Percentiles rank a stretch among this genome's conserved stretches.
These are phyloP conservation scores for Willowsia nigromaculata DNA, from an alignment of 2,888 invertebrate species.

Conservation along the genomic window DNA sequence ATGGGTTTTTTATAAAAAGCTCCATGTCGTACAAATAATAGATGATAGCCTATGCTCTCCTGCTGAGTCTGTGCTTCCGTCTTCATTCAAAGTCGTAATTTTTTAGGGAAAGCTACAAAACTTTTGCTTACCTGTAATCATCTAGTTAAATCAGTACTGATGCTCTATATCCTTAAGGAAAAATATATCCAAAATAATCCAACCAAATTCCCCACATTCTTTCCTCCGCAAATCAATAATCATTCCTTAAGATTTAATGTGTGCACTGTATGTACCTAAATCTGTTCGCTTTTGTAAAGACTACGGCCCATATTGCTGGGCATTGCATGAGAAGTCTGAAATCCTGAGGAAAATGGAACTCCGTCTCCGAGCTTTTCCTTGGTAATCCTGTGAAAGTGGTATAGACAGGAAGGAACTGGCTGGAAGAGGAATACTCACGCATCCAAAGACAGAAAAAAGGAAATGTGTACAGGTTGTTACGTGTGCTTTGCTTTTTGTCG, in stretches of 20 bases:
- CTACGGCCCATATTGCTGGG: neutral
- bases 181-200: no score
- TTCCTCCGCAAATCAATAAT: neutral
- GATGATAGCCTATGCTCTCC: no score
- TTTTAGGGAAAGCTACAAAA: no score
- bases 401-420: constrained; percentile 36
- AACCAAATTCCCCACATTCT: no score
- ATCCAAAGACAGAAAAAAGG: constrained; percentile 14
- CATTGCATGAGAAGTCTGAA: neutral
- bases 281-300: neutral
- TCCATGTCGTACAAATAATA: no score
- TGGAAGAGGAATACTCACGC: constrained; percentile 6
- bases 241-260: neutral
- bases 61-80: no score
- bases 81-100: no score
- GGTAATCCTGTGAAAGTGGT: constrained; percentile 23
- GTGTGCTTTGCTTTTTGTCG: constrained; percentile 6
- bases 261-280: neutral
- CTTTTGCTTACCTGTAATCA: no score
- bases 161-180: no score
- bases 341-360: constrained; percentile 11
- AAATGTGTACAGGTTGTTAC: constrained; percentile 7
- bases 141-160: no score
- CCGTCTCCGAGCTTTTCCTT: neutral
- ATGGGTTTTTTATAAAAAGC: no score